phyloP scores from a whole-genome alignment of 2,888 invertebrate species.

The Andrena haemorrhoa region DNA sequence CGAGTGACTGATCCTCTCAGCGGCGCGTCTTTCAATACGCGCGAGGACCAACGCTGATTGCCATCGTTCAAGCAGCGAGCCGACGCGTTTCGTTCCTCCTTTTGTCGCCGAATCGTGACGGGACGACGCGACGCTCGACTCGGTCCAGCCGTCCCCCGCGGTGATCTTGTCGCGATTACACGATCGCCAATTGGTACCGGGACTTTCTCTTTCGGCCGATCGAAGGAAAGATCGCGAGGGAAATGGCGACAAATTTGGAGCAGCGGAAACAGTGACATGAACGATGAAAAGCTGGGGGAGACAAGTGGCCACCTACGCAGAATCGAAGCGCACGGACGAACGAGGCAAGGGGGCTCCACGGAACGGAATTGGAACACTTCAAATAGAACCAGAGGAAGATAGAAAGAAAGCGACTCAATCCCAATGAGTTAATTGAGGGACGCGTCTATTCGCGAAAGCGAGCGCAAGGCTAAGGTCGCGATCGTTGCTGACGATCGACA shows the following conservation, averaged over 20 bases:
- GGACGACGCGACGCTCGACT: slow-evolving; percentile 23
- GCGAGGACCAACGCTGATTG: slow-evolving; percentile 77
- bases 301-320: too few species aligned
- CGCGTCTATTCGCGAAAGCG: slow-evolving; percentile 46
- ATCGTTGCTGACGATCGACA: slow-evolving; percentile 28
- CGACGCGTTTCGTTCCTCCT: slow-evolving; percentile 43
- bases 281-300: neutral
- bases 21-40: slow-evolving; percentile 79
- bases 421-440: slow-evolving; percentile 31
- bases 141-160: slow-evolving; percentile 30
- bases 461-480: slow-evolving; percentile 55
- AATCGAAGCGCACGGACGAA: neutral
- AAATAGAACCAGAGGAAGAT: neutral
- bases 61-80: slow-evolving; percentile 71
- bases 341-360: neutral
- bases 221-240: neutral
- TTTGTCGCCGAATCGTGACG: slow-evolving; percentile 52
- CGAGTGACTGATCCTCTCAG: slow-evolving; percentile 81
- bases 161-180: slow-evolving; percentile 43
- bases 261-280: neutral
- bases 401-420: slow-evolving; percentile 6
- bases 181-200: slow-evolving; percentile 22
- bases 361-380: neutral
- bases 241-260: neutral
- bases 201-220: neutral